Evolutionary conservation across 2,797 vertebrate genomes (phyloP).

Genomic region (Acanthornis magna): DNA sequence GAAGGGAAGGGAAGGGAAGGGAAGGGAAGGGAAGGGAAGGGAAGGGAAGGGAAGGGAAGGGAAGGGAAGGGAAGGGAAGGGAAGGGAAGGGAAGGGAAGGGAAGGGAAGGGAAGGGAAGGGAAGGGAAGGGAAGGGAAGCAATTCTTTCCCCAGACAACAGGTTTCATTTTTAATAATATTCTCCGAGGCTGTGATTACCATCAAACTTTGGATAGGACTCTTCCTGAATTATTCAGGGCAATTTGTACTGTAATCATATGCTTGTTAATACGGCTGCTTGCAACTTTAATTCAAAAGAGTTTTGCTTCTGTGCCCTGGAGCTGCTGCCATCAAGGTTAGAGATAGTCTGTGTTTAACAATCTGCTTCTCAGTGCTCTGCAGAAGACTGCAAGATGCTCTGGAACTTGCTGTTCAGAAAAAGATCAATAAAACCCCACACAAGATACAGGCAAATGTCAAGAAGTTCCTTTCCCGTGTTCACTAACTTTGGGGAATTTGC

Average conservation of each 20-base stretch:
- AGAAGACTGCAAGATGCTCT: not conserved
- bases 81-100: no score
- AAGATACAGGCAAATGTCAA: not conserved
- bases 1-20: no score
- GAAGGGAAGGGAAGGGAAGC: rapidly evolving
- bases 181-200: constrained; percentile 10
- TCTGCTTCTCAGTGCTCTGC: not conserved
- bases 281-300: constrained; percentile 40
- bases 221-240: constrained; percentile 50
- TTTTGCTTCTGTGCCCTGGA: constrained; percentile 28
- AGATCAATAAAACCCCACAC: not conserved
- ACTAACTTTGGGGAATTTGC: not conserved
- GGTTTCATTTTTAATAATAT: constrained; percentile 10
- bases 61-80: no score
- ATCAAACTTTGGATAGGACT: constrained; percentile 21
- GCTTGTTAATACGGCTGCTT: constrained; percentile 41
- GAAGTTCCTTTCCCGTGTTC: not conserved
- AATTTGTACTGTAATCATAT: constrained; percentile 62
- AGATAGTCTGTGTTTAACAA: not conserved
- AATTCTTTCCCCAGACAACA: not conserved
- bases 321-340: constrained; percentile 49
- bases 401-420: not conserved
- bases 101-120: no score
- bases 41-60: no score
- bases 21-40: no score